phyloP scores from a whole-genome alignment of 2,888 invertebrate species.

The Eupithecia centaureata region DNA sequence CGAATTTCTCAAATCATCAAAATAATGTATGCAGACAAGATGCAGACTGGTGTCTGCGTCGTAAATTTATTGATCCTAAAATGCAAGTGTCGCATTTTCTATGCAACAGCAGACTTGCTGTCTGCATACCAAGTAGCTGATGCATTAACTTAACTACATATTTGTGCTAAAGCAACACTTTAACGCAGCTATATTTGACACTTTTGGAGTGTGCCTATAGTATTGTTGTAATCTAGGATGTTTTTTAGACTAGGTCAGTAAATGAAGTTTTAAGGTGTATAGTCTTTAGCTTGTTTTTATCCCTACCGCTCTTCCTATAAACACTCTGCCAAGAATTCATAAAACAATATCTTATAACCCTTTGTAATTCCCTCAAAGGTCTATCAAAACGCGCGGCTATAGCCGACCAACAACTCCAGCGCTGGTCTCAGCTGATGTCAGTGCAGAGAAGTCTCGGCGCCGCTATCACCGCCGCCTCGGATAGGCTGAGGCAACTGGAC shows the following conservation, averaged over 20 bases:
- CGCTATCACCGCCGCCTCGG: conserved; percentile 87
- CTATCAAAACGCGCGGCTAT: conserved; percentile 86
- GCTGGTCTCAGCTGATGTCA: conserved; percentile 91
- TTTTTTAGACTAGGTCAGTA: no score
- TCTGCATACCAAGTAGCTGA: conserved; percentile 27
- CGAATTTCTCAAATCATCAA: no score
- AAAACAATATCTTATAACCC: no score
- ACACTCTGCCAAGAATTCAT: no score
- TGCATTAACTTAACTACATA: conserved; percentile 14
- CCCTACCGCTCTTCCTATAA: no score
- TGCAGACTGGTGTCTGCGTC: no score
- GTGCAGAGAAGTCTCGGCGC: conserved; percentile 88
- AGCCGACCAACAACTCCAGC: conserved; percentile 79
- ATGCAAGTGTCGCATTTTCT: conserved; percentile 20
- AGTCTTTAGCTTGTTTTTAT: no score
- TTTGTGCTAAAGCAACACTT: background rate
- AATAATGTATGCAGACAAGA: no score
- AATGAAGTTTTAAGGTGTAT: no score
- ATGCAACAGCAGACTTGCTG: conserved; percentile 19
- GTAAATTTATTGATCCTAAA: background rate
- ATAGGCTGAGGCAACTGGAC: conserved; percentile 91
- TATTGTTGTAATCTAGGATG: no score
- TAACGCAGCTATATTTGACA: background rate
- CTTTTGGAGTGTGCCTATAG: background rate
- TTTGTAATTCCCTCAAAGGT: no score